Evolutionary conservation across 92 coral and sea anemone genomes (phyloP).

Genomic region (Umimayanthus chanpuru): DNA sequence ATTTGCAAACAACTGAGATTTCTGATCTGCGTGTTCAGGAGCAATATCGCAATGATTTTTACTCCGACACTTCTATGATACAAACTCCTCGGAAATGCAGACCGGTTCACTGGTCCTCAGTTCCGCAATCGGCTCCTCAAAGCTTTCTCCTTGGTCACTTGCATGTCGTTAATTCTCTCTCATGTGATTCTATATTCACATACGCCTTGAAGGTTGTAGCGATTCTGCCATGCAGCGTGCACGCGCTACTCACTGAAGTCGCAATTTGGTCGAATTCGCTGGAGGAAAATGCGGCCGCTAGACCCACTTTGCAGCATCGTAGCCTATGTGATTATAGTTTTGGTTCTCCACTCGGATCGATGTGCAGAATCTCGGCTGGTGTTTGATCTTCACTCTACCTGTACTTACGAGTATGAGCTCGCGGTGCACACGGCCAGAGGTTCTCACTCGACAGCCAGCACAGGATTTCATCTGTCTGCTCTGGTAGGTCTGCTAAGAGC

Average conservation of each 20-base stretch:
- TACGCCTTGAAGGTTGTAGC: neutral
- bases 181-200: neutral
- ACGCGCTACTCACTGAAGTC: neutral
- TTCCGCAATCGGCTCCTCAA: neutral
- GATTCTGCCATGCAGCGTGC: neutral
- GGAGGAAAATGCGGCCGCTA: neutral
- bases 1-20: neutral
- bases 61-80: neutral
- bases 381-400: constrained; percentile 11
- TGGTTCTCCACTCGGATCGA: neutral
- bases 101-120: neutral
- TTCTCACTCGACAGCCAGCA: constrained; percentile 30
- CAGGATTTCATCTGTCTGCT: constrained; percentile 28
- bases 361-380: neutral
- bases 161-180: neutral
- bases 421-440: constrained; percentile 40
- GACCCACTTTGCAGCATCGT: neutral
- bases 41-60: neutral
- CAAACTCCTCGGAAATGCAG: neutral
- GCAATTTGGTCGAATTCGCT: neutral
- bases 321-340: neutral
- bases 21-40: neutral
- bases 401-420: constrained; percentile 30
- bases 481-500: neutral
- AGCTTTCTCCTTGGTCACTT: neutral